Conservation (phyloP, 2,888 invertebrate genomes). For the Thumatha senex region DNA sequence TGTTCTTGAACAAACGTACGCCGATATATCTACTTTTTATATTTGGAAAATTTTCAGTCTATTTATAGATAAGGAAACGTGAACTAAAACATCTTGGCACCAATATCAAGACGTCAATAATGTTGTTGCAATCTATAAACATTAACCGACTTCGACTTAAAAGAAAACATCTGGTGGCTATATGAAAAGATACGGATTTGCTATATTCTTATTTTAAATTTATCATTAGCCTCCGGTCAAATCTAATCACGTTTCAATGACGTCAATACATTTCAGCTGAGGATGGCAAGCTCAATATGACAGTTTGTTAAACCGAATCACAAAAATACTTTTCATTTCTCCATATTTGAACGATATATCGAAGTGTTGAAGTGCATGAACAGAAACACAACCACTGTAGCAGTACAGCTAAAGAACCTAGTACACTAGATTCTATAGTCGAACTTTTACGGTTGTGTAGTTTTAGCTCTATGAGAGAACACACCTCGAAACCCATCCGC, state of each 20-base stretch:
- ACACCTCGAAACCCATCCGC: too few species aligned
- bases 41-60: not conserved
- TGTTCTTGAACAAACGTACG: not conserved
- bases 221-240: too few species aligned
- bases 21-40: not conserved
- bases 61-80: slow-evolving; percentile 1
- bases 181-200: not conserved
- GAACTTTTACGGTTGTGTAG: too few species aligned
- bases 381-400: too few species aligned
- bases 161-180: not conserved
- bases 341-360: too few species aligned
- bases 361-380: too few species aligned
- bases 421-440: too few species aligned
- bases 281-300: not conserved
- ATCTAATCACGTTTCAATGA: not conserved
- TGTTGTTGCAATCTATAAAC: slow-evolving; percentile 1
- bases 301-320: not conserved
- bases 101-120: slow-evolving; percentile 8
- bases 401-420: too few species aligned
- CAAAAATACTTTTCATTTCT: not conserved
- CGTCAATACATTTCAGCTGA: not conserved
- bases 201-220: too few species aligned
- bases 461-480: too few species aligned
- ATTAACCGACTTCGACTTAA: not conserved
- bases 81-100: slow-evolving; percentile 8